phyloP scores from a whole-genome alignment of 1,140 invertebrate species.

The Melipona quadrifasciata region DNA sequence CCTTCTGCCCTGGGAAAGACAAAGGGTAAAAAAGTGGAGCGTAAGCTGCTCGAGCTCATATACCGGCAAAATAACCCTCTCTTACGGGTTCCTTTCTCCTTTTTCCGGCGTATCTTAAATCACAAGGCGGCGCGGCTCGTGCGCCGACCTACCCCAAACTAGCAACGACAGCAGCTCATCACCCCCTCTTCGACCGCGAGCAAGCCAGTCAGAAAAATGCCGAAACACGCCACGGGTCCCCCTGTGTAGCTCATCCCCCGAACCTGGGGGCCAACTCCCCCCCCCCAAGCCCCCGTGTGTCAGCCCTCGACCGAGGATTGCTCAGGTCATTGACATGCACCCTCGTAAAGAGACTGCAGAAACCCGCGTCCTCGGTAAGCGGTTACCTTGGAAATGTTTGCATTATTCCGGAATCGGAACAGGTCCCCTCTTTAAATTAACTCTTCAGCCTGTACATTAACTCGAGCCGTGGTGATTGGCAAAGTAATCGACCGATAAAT shows the following conservation, averaged over 20 bases:
- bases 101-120: constrained; percentile 50
- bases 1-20: constrained; percentile 12
- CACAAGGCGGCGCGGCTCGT: constrained; percentile 32
- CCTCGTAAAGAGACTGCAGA: constrained; percentile 63
- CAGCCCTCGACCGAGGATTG: constrained; percentile 53
- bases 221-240: constrained; percentile 43
- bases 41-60: constrained; percentile 13
- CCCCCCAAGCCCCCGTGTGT: constrained; percentile 25
- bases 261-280: constrained; percentile 13
- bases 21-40: constrained; percentile 32
- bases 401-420: constrained; percentile 53
- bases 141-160: constrained; percentile 53
- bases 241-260: constrained; percentile 19
- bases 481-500: constrained; percentile 50
- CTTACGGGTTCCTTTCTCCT: constrained; percentile 29
- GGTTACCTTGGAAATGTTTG: constrained; percentile 56
- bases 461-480: constrained; percentile 2
- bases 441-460: constrained; percentile 49
- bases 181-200: not conserved
- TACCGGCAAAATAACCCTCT: constrained; percentile 46
- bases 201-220: constrained; percentile 59
- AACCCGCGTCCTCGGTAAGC: constrained; percentile 30
- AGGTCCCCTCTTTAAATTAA: constrained; percentile 61
- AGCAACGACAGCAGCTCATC: constrained; percentile 48
- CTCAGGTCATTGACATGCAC: constrained; percentile 67